Evolutionary conservation across 2,888 invertebrate species (phyloP).

Genomic region (Apomyelois bistriatella): DNA sequence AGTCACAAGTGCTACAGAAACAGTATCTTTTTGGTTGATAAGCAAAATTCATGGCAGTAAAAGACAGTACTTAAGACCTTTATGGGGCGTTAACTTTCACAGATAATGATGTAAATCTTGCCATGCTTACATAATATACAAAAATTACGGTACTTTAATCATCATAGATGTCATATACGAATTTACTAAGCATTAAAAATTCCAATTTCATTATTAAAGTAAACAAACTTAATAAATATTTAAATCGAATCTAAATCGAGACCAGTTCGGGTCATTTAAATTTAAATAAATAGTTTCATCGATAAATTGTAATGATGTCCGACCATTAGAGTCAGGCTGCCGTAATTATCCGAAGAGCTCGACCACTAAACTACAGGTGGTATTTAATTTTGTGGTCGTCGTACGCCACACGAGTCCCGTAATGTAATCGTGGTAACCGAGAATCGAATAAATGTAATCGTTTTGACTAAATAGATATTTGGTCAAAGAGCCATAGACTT

Average conservation of each 20-base stretch:
- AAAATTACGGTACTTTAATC: not conserved
- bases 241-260: constrained; percentile 41
- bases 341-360: constrained; percentile 52
- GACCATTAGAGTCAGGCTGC: constrained; percentile 54
- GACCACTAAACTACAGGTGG: constrained; percentile 59
- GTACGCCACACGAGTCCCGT: constrained; percentile 24
- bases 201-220: constrained; percentile 53
- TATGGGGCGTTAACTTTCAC: no score
- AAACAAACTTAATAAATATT: constrained; percentile 50
- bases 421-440: constrained; percentile 9
- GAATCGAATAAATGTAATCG: constrained; percentile 8
- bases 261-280: constrained; percentile 36
- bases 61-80: no score
- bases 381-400: constrained; percentile 49
- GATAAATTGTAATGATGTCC: constrained; percentile 54
- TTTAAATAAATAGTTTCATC: constrained; percentile 52
- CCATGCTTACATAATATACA: no score
- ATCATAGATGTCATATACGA: constrained; percentile 15
- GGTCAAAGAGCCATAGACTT: constrained; percentile 16
- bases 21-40: no score
- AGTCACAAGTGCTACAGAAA: no score
- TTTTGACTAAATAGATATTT: constrained; percentile 20
- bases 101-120: no score
- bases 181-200: constrained; percentile 22
- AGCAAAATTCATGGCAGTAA: no score